A percentile compares a stretch with the other conserved stretches of the same genome.
Conservation (phyloP, 2,113 vertebrate genomes). For the Cervus canadensis region DNA sequence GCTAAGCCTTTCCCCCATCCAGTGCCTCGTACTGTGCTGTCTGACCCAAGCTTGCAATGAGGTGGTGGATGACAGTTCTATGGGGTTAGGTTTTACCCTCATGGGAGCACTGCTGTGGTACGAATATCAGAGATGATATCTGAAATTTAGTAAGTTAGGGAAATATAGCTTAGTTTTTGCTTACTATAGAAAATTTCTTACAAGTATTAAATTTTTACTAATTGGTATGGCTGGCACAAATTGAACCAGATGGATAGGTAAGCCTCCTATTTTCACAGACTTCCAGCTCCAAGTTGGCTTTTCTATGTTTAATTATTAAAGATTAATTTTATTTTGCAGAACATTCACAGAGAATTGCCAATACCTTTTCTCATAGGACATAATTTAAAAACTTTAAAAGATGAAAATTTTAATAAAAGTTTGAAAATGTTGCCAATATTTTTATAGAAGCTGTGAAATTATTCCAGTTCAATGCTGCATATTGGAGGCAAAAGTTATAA, state of each 20-base stretch:
- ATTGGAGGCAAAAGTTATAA: background rate
- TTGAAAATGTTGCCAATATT: conserved; percentile 41
- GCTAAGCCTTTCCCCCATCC: background rate
- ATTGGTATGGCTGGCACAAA: conserved; percentile 47
- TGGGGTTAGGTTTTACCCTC: background rate
- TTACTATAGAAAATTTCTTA: background rate
- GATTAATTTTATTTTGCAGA: conserved; percentile 59
- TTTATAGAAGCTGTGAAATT: background rate
- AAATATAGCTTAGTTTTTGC: background rate
- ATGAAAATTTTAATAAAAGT: conserved; percentile 46
- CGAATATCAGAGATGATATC: background rate
- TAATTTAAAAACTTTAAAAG: conserved; percentile 47
- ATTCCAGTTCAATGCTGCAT: background rate
- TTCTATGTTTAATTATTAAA: conserved; percentile 58
- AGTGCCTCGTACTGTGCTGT: background rate
- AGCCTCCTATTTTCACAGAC: conserved; percentile 3
- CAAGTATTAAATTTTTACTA: conserved; percentile 46
- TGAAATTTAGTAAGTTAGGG: background rate
- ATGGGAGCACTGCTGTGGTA: background rate
- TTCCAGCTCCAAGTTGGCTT: conserved; percentile 43
- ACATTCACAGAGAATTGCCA: conserved; percentile 38
- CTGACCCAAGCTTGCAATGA: background rate
- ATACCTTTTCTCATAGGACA: conserved; percentile 36
- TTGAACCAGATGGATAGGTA: conserved; percentile 50
- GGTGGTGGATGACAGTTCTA: background rate